Conservation (phyloP, 2,797 vertebrate genomes). For the Dromococcyx pavoninus region DNA sequence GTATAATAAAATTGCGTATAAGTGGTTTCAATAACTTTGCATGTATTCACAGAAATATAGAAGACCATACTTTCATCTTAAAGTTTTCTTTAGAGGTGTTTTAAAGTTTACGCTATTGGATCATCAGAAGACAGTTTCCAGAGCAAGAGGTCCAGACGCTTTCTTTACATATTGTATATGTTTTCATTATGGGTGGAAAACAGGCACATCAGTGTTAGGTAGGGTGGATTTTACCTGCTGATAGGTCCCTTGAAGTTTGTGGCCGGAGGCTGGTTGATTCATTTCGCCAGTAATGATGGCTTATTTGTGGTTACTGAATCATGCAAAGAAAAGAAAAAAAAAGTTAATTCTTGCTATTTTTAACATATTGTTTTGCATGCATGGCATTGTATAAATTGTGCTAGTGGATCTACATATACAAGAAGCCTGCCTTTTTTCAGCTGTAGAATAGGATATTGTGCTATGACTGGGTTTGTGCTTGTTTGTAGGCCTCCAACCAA, state of each 20-base stretch:
- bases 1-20: background rate
- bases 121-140: background rate
- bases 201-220: background rate
- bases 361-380: conserved; percentile 23
- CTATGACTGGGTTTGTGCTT: background rate
- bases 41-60: background rate
- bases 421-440: background rate
- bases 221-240: conserved; percentile 24
- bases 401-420: background rate
- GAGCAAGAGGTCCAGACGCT: background rate
- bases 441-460: background rate
- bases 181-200: conserved; percentile 19
- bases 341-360: conserved; percentile 39
- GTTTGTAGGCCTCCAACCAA: background rate
- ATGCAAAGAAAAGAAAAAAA: background rate
- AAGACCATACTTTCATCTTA: background rate
- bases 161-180: background rate
- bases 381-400: background rate
- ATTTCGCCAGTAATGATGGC: conserved; percentile 29
- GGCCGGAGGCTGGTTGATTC: conserved; percentile 36
- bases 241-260: background rate
- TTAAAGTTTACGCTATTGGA: background rate
- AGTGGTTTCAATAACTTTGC: background rate
- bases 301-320: conserved; percentile 54
- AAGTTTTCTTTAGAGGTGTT: background rate